Conservation (phyloP, 2,888 invertebrate genomes). For the Leptogaster cylindrica region DNA sequence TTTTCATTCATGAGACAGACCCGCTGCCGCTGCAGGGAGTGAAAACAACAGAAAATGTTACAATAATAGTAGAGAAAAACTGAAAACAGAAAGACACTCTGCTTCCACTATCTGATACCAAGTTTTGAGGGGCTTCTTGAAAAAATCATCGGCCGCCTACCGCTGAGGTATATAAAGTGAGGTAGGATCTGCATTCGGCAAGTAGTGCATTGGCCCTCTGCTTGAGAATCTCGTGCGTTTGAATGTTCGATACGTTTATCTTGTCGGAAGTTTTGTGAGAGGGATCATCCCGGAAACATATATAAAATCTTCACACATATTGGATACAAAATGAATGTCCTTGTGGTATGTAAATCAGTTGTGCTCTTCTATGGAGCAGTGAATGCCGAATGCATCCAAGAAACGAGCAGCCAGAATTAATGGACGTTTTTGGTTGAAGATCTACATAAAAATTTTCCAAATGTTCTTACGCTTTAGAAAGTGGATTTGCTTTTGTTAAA, state of each 20-base stretch:
- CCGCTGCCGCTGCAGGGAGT: not conserved
- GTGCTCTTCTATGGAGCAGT: not conserved
- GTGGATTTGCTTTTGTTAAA: not conserved
- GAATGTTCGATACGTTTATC: not conserved
- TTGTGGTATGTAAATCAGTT: conserved; percentile 27
- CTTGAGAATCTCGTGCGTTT: not conserved
- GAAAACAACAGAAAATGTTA: not conserved
- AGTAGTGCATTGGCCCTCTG: conserved; percentile 12
- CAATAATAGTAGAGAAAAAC: not conserved
- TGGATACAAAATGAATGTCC: conserved; percentile 19
- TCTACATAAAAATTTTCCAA: not conserved
- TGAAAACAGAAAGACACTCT: conserved; percentile 1
- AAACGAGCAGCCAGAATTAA: not conserved
- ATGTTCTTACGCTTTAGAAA: not conserved
- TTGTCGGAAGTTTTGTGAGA: too few relatives aligned
- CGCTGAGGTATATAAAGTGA: conserved; percentile 23
- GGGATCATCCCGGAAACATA: too few relatives aligned
- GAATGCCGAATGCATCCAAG: not conserved
- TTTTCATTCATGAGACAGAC: not conserved
- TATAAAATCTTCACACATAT: too few relatives aligned
- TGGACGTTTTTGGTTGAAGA: conserved; percentile 17
- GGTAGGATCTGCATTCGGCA: not conserved
- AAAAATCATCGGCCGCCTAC: not conserved
- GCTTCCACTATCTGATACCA: not conserved
- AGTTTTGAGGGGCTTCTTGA: conserved; percentile 22